Evolutionary conservation across 1,140 invertebrate species (phyloP), one percentile per base, ranked within the genome.

Genomic region (Dryas iulia): DNA sequence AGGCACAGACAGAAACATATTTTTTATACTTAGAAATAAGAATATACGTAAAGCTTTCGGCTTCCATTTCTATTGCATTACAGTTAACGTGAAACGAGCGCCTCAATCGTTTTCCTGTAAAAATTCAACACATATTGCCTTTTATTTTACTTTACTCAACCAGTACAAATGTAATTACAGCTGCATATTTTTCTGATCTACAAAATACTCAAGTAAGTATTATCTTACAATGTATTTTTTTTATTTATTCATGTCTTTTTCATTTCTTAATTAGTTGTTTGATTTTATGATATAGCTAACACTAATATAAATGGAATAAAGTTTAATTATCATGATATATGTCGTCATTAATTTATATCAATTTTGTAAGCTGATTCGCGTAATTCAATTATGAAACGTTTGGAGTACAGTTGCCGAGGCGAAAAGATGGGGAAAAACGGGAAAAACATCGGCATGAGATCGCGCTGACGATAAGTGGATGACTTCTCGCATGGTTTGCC

Each of bases 321-420:
- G 21, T 10, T 54, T 12, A n/a, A 54, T 54, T 24, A 25, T 24
- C 23, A 25, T 54, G 53, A 73, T 72, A 63, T 78, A 81, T 79
- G 85, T 88, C 85, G 69, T 71, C 77, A 84, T 87, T 87, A 84
- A 90, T 90, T 83, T 79, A 78, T 66, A 79, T 78, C 83, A 78
- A 83, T 82, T 68, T 72, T 66, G 68, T 66, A 67, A 79, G 73
- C 74, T 72, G 74, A 82, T 74, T 70, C 69, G 66, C 59, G 72
- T 88, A 81, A 91, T 91, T 89, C 89, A 91, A 91, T 91, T 89
- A 89, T 78, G 83, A 84, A 82, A 81, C 82, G 76, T 87, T 86
- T 78, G 76, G 77, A 79, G 75, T 79, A 84, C 73, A 79, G 74
- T 67, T 79, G 81, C 69, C 78, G 81, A 82, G 76, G 82, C 82